phyloP scores from a whole-genome alignment of 2,888 invertebrate genomes.

The Polylopha cassiicola region DNA sequence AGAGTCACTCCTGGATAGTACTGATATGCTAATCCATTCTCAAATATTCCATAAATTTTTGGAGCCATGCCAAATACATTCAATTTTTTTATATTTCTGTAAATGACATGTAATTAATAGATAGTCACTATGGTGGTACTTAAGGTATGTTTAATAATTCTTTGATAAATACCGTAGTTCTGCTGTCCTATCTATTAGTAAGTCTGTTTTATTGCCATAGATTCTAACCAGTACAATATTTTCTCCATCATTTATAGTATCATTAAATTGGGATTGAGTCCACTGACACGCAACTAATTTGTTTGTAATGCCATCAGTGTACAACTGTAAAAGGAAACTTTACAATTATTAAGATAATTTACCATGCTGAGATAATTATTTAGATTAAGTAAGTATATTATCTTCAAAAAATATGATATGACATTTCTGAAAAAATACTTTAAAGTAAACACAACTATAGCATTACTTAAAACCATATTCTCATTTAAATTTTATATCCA shows the following conservation, averaged over 20 bases:
- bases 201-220: slow-evolving; percentile 95
- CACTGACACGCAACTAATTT: slow-evolving; percentile 87
- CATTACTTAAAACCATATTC: no score
- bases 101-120: slow-evolving; percentile 22
- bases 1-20: slow-evolving; percentile 90
- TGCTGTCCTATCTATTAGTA: slow-evolving; percentile 91
- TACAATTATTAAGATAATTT: background rate
- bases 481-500: slow-evolving; percentile 26
- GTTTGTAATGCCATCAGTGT: slow-evolving; percentile 96
- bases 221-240: slow-evolving; percentile 89
- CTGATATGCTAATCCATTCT: slow-evolving; percentile 95
- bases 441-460: slow-evolving; percentile 19
- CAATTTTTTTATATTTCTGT: slow-evolving; percentile 62
- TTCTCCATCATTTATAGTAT: slow-evolving; percentile 53
- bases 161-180: slow-evolving; percentile 80
- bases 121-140: slow-evolving; percentile 6
- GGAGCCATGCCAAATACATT: slow-evolving; percentile 88
- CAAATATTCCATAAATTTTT: slow-evolving; percentile 91
- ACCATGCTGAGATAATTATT: background rate
- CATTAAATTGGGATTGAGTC: slow-evolving; percentile 42
- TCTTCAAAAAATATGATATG: slow-evolving; percentile 33
- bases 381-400: slow-evolving; percentile 79
- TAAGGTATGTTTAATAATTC: background rate
- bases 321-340: slow-evolving; percentile 78
- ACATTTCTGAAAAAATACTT: slow-evolving; percentile 2